Percentiles rank a stretch among this genome's conserved stretches.
phyloP scores from a whole-genome alignment of 2,888 invertebrate species.

The Mythimna ferrago region DNA sequence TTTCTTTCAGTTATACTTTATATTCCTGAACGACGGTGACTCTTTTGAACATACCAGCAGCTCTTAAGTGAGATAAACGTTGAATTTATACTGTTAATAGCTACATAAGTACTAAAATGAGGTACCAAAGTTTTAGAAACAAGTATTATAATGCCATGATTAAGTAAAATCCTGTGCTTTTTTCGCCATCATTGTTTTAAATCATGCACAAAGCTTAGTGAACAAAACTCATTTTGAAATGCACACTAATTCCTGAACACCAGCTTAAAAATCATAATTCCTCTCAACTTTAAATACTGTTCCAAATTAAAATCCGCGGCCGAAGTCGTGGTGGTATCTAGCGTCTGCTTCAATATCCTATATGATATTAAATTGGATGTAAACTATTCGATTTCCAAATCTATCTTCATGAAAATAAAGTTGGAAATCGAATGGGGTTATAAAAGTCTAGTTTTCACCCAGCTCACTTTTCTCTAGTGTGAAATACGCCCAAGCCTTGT shows the following conservation, averaged over 20 bases:
- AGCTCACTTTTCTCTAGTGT: constrained; percentile 47
- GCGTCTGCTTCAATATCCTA: constrained; percentile 40
- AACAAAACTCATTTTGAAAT: constrained; percentile 37
- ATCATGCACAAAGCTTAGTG: neutral
- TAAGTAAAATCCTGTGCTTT: neutral
- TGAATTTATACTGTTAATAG: no score
- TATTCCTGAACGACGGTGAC: no score
- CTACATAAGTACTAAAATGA: no score
- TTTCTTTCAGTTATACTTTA: no score
- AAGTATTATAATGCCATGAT: no score
- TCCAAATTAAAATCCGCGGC: constrained; percentile 52
- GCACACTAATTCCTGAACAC: constrained; percentile 23
- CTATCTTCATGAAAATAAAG: neutral
- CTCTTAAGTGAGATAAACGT: no score
- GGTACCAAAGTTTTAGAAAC: no score
- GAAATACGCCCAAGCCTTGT: constrained; percentile 58
- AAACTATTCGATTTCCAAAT: constrained; percentile 1
- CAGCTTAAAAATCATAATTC: constrained; percentile 55
- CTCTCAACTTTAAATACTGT: constrained; percentile 45
- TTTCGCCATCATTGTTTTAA: neutral
- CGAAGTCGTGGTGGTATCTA: constrained; percentile 37
- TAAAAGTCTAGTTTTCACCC: constrained; percentile 26
- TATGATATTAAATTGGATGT: neutral
- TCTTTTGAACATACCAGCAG: no score
- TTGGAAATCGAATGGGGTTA: constrained; percentile 10